Evolutionary conservation across 2,113 vertebrate genomes (phyloP).

Genomic region (Lophochroa leadbeateri): DNA sequence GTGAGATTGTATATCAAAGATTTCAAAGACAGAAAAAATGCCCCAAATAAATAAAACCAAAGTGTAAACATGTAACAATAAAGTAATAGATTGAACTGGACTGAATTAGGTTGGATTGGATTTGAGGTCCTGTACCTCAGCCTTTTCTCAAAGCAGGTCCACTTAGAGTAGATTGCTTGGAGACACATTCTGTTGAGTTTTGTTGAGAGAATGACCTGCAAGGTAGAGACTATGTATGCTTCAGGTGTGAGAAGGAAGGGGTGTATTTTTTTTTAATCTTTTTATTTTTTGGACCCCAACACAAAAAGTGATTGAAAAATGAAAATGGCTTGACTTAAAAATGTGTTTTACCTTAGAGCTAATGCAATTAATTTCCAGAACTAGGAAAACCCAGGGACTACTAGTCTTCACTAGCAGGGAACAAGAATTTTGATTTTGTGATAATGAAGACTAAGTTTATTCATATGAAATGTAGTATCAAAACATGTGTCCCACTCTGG

Average conservation of each 20-base stretch:
- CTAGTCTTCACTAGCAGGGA: not conserved
- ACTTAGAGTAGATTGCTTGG: not conserved
- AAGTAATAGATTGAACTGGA: not conserved
- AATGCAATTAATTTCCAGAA: not conserved
- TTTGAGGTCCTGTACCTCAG: not conserved
- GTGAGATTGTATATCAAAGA: not conserved
- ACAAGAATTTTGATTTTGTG: not conserved
- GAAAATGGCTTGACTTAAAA: not conserved
- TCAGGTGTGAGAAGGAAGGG: not conserved
- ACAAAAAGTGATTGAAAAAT: not conserved
- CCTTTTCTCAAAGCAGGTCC: not conserved
- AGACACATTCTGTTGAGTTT: not conserved
- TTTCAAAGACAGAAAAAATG: not conserved
- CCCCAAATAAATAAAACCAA: not conserved
- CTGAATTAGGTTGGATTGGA: not conserved
- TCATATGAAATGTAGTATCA: not conserved
- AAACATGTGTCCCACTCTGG: not conserved
- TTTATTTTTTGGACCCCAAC: not conserved
- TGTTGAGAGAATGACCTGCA: not conserved
- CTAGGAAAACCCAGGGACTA: rapidly evolving
- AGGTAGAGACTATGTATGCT: not conserved
- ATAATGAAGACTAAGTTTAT: not conserved
- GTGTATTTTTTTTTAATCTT: not conserved
- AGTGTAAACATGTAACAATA: rapidly evolving
- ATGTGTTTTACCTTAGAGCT: not conserved